These are phyloP conservation scores for Pristionchus japonicus DNA, from an alignment of 2,888 invertebrate species.

Conservation along the genomic window DNA sequence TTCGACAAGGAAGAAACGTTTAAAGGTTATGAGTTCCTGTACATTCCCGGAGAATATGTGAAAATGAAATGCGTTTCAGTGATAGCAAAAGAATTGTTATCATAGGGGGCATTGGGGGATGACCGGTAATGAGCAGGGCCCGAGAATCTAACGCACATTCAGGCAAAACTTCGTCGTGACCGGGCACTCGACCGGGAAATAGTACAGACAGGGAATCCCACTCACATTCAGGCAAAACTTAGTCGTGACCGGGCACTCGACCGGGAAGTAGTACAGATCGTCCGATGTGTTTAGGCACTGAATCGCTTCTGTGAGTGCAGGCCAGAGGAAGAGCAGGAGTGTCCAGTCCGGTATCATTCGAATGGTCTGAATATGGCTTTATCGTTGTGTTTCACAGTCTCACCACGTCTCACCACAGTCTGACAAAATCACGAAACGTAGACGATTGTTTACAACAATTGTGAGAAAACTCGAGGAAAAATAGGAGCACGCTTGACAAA, in stretches of 20 bases:
- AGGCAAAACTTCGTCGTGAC: not conserved
- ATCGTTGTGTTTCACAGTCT: too few relatives aligned
- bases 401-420: too few relatives aligned
- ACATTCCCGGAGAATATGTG: too few relatives aligned
- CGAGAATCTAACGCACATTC: too few relatives aligned
- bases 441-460: not conserved
- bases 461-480: not conserved
- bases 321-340: not conserved
- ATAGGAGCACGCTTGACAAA: not conserved
- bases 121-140: too few relatives aligned
- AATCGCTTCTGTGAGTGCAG: not conserved
- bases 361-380: too few relatives aligned
- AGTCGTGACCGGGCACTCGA: not conserved
- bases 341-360: not conserved
- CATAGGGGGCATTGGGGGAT: too few relatives aligned
- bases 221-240: not conserved
- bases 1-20: too few relatives aligned
- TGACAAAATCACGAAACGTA: not conserved
- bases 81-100: too few relatives aligned
- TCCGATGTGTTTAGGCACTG: conserved; percentile 8
- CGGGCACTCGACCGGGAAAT: too few relatives aligned
- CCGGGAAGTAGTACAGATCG: not conserved
- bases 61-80: not conserved
- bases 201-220: too few relatives aligned
- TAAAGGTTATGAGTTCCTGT: too few relatives aligned